These are phyloP conservation scores for Drosophila nikananu DNA, from an alignment of 1,140 invertebrate species.

Conservation along the genomic window DNA sequence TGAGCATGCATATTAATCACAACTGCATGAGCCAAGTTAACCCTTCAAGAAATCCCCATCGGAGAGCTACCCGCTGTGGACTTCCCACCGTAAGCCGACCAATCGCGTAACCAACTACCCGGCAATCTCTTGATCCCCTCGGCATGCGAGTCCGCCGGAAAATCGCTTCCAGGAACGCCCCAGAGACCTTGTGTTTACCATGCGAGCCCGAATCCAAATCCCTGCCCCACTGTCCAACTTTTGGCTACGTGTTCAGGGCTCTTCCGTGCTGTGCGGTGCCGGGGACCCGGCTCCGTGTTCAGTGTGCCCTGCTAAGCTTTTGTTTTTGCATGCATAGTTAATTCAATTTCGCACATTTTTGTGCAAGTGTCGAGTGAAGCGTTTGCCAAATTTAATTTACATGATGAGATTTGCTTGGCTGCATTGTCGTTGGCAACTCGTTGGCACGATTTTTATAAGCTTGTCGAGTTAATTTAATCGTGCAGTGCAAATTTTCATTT, in stretches of 20 bases:
- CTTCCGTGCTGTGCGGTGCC: constrained; percentile 8
- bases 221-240: constrained; percentile 43
- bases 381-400: constrained; percentile 82
- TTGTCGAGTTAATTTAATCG: constrained; percentile 77
- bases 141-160: constrained; percentile 16
- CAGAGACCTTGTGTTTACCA: constrained; percentile 40
- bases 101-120: constrained; percentile 32
- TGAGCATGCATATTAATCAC: constrained; percentile 2
- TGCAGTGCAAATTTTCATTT: constrained; percentile 76
- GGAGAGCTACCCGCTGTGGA: constrained; percentile 5
- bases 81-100: constrained; percentile 10
- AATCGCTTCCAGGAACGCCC: constrained; percentile 44
- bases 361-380: constrained; percentile 75
- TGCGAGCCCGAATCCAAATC: constrained; percentile 18
- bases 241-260: constrained; percentile 60
- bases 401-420: constrained; percentile 80
- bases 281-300: constrained; percentile 7
- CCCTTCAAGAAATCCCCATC: constrained; percentile 12
- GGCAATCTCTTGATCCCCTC: constrained; percentile 42
- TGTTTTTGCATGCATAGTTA: constrained; percentile 79
- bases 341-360: constrained; percentile 82
- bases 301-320: constrained; percentile 34
- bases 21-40: constrained; percentile 1
- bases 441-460: constrained; percentile 80
- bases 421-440: constrained; percentile 76